Conservation (phyloP, 2,888 invertebrate species). For the Bembecia ichneumoniformis region DNA sequence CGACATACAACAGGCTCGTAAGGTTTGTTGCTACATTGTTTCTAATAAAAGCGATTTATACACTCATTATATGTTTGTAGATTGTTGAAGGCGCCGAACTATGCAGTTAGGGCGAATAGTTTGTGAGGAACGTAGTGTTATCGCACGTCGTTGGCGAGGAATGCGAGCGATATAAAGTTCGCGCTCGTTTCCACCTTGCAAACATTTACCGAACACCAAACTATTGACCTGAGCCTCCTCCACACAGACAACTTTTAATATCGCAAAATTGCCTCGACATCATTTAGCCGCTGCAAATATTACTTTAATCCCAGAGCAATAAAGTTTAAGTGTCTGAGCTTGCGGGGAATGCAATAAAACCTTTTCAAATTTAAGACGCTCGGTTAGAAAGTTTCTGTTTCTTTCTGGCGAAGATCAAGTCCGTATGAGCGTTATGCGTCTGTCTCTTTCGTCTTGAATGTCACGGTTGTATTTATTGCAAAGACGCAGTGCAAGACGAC, state of each 20-base stretch:
- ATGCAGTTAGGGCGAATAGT: conserved; percentile 47
- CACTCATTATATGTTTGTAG: not conserved
- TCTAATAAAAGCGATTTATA: not conserved
- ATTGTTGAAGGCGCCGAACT: conserved; percentile 21
- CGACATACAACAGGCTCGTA: no score
- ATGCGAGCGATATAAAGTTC: conserved; percentile 55
- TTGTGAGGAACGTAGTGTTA: conserved; percentile 53
- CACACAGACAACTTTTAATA: conserved; percentile 66
- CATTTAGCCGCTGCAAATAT: conserved; percentile 70
- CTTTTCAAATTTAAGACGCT: conserved; percentile 60
- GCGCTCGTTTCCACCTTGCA: conserved; percentile 43
- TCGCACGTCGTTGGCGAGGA: conserved; percentile 51
- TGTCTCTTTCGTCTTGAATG: conserved; percentile 55
- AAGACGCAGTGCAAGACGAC: conserved; percentile 54
- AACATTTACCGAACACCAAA: conserved; percentile 26
- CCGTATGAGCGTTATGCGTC: conserved; percentile 31
- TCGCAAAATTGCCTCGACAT: conserved; percentile 65
- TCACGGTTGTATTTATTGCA: conserved; percentile 55
- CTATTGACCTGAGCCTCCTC: conserved; percentile 39
- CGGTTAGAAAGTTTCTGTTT: conserved; percentile 49
- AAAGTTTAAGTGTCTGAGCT: conserved; percentile 71
- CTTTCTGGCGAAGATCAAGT: conserved; percentile 57
- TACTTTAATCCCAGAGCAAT: conserved; percentile 70
- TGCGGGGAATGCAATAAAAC: conserved; percentile 70
- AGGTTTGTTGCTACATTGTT: not conserved